phyloP scores from a whole-genome alignment of 2,797 vertebrate genomes.

The Neoniphon sammara region DNA sequence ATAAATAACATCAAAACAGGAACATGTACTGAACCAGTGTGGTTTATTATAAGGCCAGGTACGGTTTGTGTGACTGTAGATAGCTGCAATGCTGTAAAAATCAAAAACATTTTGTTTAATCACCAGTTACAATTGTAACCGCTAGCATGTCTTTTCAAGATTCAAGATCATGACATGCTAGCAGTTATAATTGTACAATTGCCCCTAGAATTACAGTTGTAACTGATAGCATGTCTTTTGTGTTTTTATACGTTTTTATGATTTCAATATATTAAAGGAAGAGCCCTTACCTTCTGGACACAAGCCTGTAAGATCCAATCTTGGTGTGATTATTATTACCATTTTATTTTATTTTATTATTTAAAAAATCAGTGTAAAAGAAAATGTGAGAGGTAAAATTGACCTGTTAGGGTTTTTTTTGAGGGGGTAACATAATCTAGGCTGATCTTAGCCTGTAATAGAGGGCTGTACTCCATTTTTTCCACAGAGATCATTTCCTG shows the following conservation, averaged over 20 bases:
- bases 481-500: conserved; percentile 30
- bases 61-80: too few species aligned
- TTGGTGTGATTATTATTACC: neutral
- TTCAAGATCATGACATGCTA: too few species aligned
- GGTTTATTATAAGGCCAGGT: too few species aligned
- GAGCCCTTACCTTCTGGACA: too few species aligned
- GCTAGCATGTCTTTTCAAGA: neutral
- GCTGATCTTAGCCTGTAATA: neutral
- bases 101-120: too few species aligned
- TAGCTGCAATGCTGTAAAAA: too few species aligned
- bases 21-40: neutral
- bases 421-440: neutral
- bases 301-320: too few species aligned
- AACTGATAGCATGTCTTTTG: neutral
- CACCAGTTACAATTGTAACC: neutral
- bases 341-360: neutral
- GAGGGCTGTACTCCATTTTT: neutral
- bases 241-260: neutral
- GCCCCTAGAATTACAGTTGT: too few species aligned
- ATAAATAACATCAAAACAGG: neutral
- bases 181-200: too few species aligned
- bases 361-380: neutral
- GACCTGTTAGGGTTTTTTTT: neutral
- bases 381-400: neutral
- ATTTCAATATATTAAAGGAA: too few species aligned